Base-by-base conservation (phyloP, 1,140 invertebrate genomes). In the Hormaphis cornu region DNA sequence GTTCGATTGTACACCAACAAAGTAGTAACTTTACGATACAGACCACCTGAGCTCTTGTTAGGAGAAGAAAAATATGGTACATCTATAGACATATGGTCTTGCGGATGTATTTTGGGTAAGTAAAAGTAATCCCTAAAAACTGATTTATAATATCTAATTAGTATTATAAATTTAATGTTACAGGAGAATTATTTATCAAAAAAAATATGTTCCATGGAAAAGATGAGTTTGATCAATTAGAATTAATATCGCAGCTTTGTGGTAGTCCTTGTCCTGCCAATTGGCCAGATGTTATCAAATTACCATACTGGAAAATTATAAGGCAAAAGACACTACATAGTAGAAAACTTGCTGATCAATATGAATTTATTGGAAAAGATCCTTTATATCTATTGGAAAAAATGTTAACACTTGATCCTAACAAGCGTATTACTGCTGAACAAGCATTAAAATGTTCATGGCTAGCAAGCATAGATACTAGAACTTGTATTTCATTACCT, bases 1-100 rank as follows among this genome's bases (percentile, higher is more conserved):
- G 85, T 91, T 74, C 83, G 97, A 48, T 93, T 95, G 0, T 99
- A 99, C 80, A 99, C 97, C 1, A 93, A 93, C 78, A 97, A 97
- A 83, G 97, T 99, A 1, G 99, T 99, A 72, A 99, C 97, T 8
- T 80, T 99, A 30, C 99, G 97, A 96, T 99, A 99, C 81, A 83
- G 93, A 56, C 96, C 97, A 16, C 97, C 97, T 0, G 97, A 99
- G 79, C 80, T 99, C 54, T 80, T 99, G 33, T 80, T 99, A 0
- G 97, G 97, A 8, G 96, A 98, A 79, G 97, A 99, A 80, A 84
- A 94, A 70, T 99, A 99, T 79, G 96, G 95, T 0, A 93, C 97
- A 8, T 89, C 95, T 0, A 95, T 99, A 73, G 97, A 99, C 80
- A 91, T 99, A 12, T 99, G 97, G 97, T 98, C 95, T 76, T 97